phyloP scores from a whole-genome alignment of 2,797 vertebrate species.

The Chloroceryle amazona region DNA sequence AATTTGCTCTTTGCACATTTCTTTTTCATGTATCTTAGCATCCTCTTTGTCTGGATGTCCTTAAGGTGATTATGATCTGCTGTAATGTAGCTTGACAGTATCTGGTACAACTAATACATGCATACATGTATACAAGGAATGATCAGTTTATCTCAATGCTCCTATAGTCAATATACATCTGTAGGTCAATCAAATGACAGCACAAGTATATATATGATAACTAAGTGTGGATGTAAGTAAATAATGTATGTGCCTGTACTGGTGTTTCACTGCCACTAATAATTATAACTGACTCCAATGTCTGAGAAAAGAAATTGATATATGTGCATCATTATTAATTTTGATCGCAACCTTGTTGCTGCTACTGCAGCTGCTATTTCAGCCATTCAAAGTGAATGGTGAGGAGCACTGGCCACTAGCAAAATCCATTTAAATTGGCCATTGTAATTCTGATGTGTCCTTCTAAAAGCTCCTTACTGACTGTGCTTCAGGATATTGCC shows the following conservation, averaged over 20 bases:
- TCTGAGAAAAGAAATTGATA: background rate
- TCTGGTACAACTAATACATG: background rate
- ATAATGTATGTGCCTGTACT: background rate
- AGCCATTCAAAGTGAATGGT: background rate
- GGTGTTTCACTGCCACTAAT: background rate
- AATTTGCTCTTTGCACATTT: background rate
- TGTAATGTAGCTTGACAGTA: background rate
- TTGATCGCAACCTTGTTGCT: background rate
- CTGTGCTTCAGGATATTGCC: background rate
- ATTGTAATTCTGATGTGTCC: background rate
- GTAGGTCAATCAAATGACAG: background rate
- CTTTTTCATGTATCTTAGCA: background rate
- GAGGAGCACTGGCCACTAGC: background rate
- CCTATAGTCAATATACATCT: background rate
- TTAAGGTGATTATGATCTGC: background rate
- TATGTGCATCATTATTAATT: background rate
- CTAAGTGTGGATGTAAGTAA: background rate
- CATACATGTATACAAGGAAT: background rate
- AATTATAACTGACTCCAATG: background rate
- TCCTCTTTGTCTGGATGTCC: background rate
- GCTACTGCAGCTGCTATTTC: background rate
- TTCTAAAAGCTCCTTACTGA: background rate
- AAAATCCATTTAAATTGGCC: slow-evolving; percentile 18
- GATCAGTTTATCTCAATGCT: background rate
- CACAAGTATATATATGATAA: background rate